Evolutionary conservation across 2,797 vertebrate genomes (phyloP), one percentile per base, ranked within the genome.

Genomic region (Orientallactaga sibirica): DNA sequence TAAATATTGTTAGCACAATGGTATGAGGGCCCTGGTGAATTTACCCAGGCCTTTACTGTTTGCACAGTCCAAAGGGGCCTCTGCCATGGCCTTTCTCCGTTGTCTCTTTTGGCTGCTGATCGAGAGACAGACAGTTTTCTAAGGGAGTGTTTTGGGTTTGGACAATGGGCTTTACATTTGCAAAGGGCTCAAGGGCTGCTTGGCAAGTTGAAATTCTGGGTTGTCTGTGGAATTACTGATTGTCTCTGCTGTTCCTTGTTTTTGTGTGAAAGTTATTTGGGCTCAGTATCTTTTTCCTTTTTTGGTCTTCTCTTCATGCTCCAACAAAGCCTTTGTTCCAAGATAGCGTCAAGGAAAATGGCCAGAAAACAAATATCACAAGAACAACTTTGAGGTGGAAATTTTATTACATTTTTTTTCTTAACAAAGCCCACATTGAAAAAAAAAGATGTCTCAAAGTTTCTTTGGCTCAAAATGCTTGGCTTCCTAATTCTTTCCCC

Each of bases 1-100:
- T 84, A 84, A 89, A 87, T 74, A 86, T 11, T 61, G 88, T 68
- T 71, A 73, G 67, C 71, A 94, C 93, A 81, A 78, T 91, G 80
- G 73, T 81, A 86, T 48, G 80, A 86, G 80, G 85, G 62, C 61
- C 78, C 67, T 71, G 25, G 86, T 58, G 91, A 90, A 84, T 81
- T 84, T 64, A 48, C 52, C 61, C 79, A 73, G 92, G 33, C 9
- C 66, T 74, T 84, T 20, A 1, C 4, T 77, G 84, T 94, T 92
- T 62, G 75, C 58, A 66, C 55, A 71, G 12, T 87, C 86, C 9
- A 41, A 66, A 22, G 37, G 29, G 22, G 29, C 27, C 75, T 93
- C 68, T 3, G 7, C 62, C 62, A 43, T 41, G 93, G 61, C 37
- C 33, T 24, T 66, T 61, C 41, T 24, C 67, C 4, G 6, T 52